phyloP scores from a whole-genome alignment of 2,797 vertebrate species.

The Sebastes matsubarae region DNA sequence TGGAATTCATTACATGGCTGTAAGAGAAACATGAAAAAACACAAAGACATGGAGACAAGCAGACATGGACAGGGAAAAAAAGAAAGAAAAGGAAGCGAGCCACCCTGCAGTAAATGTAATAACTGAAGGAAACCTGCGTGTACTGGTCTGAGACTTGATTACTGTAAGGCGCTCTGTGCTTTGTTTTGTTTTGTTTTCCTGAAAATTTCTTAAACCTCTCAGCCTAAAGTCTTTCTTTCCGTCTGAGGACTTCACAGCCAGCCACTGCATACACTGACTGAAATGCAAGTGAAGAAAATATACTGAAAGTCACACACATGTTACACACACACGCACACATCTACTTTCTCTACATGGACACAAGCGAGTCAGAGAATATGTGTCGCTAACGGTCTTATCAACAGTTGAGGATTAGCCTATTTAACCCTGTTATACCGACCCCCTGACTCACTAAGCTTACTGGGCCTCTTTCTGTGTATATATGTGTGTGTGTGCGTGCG shows the following conservation, averaged over 20 bases:
- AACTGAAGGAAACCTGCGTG: constrained; percentile 25
- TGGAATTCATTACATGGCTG: constrained; percentile 57
- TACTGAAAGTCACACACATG: constrained; percentile 43
- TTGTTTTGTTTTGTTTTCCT: constrained; percentile 4
- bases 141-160: constrained; percentile 27
- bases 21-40: constrained; percentile 9
- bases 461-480: constrained; percentile 13
- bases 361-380: constrained; percentile 24
- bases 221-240: constrained; percentile 40
- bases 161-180: constrained; percentile 19
- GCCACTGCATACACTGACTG: neutral
- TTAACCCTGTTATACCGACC: constrained; percentile 53
- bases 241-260: constrained; percentile 48
- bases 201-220: constrained; percentile 36
- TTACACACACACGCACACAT: neutral
- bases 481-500: neutral
- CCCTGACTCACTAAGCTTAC: constrained; percentile 52
- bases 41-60: constrained; percentile 1
- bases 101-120: constrained; percentile 6
- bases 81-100: constrained; percentile 1
- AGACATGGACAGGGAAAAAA: neutral
- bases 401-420: constrained; percentile 55
- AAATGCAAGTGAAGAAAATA: constrained; percentile 39
- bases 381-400: constrained; percentile 54
- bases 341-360: neutral